Conservation (phyloP, 2,113 vertebrate species). For the Pavo muticus region DNA sequence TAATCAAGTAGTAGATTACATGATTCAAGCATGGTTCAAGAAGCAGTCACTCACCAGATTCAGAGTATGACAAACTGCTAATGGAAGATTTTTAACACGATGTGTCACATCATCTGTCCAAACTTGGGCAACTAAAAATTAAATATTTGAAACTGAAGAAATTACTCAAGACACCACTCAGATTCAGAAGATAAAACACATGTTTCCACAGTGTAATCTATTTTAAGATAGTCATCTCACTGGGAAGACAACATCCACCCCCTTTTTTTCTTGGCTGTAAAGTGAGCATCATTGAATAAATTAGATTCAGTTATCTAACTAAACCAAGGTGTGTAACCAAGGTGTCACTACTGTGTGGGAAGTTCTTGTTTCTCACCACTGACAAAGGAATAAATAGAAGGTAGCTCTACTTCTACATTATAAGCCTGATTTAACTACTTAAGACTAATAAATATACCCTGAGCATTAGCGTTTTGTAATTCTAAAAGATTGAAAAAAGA, state of each 20-base stretch:
- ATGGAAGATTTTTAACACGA: constrained; percentile 4
- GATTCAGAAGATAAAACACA: not conserved
- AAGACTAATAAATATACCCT: not conserved
- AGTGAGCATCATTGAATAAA: not conserved
- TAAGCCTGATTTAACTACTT: not conserved
- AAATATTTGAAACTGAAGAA: constrained; percentile 22
- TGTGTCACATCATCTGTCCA: not conserved
- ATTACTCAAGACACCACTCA: not conserved
- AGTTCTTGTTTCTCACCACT: not conserved
- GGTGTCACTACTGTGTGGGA: not conserved
- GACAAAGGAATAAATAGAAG: not conserved
- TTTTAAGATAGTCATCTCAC: constrained; percentile 20
- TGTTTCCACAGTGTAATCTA: constrained; percentile 13
- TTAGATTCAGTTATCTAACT: not conserved
- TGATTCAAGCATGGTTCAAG: not conserved
- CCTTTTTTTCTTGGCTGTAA: not conserved
- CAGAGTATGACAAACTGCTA: constrained; percentile 19
- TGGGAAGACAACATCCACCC: not conserved
- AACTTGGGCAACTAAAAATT: not conserved
- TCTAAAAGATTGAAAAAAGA: not conserved
- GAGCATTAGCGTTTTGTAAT: not conserved
- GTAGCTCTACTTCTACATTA: not conserved
- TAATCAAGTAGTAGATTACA: not conserved
- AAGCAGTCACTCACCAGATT: not conserved
- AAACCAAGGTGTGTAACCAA: not conserved